Evolutionary conservation across 2,888 invertebrate genomes (phyloP).

Genomic region (Odontomyia ornata): DNA sequence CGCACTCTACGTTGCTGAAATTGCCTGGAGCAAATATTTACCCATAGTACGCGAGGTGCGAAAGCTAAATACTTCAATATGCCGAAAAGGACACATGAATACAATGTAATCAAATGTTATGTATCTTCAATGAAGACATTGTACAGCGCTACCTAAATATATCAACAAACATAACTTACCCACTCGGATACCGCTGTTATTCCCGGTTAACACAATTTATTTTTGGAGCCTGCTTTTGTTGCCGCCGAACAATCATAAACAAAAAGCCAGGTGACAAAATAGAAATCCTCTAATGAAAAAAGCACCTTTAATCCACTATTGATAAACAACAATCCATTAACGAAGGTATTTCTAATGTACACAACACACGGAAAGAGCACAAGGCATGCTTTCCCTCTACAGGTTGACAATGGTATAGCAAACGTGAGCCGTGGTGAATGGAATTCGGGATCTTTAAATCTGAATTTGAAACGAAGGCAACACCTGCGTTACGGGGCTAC

Average conservation of each 20-base stretch:
- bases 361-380: conserved; percentile 19
- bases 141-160: no score
- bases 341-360: conserved; percentile 35
- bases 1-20: no score
- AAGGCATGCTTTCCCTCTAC: neutral
- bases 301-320: conserved; percentile 54
- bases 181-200: neutral
- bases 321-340: conserved; percentile 55
- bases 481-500: conserved; percentile 19
- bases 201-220: neutral
- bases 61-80: no score
- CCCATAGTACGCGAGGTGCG: no score
- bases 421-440: conserved; percentile 9
- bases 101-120: no score
- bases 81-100: no score
- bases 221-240: neutral
- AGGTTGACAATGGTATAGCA: neutral
- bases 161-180: neutral
- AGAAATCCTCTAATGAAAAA: conserved; percentile 54
- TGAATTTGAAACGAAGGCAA: neutral
- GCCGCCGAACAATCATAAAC: conserved; percentile 11
- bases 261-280: conserved; percentile 22
- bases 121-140: no score
- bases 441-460: neutral
- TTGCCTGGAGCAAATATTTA: no score